Conservation (phyloP, 2,113 vertebrate species). For the Pontoporia blainvillei region DNA sequence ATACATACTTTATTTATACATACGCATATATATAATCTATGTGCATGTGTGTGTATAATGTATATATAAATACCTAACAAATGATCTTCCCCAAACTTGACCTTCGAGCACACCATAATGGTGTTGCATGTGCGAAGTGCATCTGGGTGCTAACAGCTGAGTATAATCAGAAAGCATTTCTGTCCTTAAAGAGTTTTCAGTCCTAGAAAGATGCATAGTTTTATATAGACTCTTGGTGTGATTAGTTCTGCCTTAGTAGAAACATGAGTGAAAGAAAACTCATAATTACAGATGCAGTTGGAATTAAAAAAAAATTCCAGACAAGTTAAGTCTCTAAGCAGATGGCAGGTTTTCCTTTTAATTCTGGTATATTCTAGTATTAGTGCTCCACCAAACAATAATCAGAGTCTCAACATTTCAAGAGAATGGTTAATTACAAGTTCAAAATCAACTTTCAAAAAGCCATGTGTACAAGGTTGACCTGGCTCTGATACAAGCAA, state of each 20-base stretch:
- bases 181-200: neutral
- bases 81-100: neutral
- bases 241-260: conserved; percentile 49
- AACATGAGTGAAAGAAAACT: conserved; percentile 5
- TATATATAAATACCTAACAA: neutral
- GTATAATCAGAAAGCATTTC: neutral
- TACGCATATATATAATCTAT: neutral
- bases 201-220: neutral
- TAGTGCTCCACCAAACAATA: conserved; percentile 18
- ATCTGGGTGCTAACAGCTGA: neutral
- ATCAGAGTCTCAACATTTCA: conserved; percentile 32
- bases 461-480: conserved; percentile 43
- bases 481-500: conserved; percentile 53
- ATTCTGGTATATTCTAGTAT: conserved; percentile 6
- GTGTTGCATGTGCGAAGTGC: neutral
- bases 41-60: neutral
- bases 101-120: neutral
- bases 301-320: conserved; percentile 14
- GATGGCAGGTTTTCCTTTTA: conserved; percentile 39
- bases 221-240: conserved; percentile 30
- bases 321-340: conserved; percentile 45
- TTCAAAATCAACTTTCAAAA: conserved; percentile 41
- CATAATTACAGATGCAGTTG: conserved; percentile 45
- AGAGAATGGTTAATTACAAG: conserved; percentile 53
- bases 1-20: no score